Evolutionary conservation across 2,113 vertebrate species (phyloP), one percentile per base, ranked within the genome.

Genomic region (Cyphomyrus discorhynchus): DNA sequence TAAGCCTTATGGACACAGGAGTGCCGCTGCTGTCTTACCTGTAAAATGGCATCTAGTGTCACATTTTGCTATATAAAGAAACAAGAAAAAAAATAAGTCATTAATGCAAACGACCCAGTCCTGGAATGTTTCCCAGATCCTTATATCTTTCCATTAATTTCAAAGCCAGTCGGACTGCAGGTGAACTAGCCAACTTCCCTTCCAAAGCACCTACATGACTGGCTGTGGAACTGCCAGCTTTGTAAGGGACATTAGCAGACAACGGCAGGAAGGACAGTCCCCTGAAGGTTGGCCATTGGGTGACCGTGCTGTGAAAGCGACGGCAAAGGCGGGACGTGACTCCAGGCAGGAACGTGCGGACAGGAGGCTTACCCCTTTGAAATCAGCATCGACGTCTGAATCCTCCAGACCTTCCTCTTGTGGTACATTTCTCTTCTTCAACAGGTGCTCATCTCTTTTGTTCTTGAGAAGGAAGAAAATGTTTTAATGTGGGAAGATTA

Each of bases 391-490:
- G 91, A 98, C 96, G 92, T 99, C 98, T 90, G 98, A 99, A 94
- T 99, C 98, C 94, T 99, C 98, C 96, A 98, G 96, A 95, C 97
- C 97, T 94, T 99, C 98, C 93, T 99, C 98, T 93, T 96, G 98
- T 3, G 98, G 98, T 94, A 99, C 98, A 88, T 99, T 99, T 95
- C 98, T 97, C 96, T 99, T 99, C 96, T 99, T 99, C 96, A 99
- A 93, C 95, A 99, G 97, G 94, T 99, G 98, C 91, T 99, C 98
- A 70, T 99, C 98, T 97, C 98, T 97, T 96, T 99, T 99, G 95
- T 97, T 99, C 98, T 99, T 94, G 89, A 39, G 27, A 92, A 91
- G 85, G 66, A 89, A 88, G 91, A 84, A 82, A 87, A 62, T 90
- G 3, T 13, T 70, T 70, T 70, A 53, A 80, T 42, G 74, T 80